Evolutionary conservation across 2,797 vertebrate species (phyloP).

Genomic region (Liparis tanakae): DNA sequence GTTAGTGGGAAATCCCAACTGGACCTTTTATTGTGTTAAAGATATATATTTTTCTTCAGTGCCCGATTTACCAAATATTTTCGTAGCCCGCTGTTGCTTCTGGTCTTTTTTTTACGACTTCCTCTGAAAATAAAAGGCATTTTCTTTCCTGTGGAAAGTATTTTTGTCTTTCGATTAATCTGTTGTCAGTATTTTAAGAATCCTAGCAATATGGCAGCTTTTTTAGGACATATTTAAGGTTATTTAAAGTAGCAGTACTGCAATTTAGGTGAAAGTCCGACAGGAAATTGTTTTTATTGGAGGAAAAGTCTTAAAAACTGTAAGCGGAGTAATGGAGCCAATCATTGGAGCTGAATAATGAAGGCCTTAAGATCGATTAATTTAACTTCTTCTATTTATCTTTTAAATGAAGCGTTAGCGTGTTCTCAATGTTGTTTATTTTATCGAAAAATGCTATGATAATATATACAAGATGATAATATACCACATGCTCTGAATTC

Average conservation of each 20-base stretch:
- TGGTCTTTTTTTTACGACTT: conserved; percentile 54
- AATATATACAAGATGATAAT: too few species aligned
- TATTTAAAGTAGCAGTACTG: background rate
- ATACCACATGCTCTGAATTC: too few species aligned
- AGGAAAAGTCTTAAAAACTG: background rate
- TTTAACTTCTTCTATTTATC: too few species aligned
- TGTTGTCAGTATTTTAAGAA: background rate
- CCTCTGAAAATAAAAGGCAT: conserved; percentile 25
- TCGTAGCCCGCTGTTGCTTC: conserved; percentile 24
- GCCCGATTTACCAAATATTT: conserved; percentile 46
- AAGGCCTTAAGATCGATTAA: background rate
- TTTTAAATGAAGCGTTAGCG: too few species aligned
- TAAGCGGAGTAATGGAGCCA: background rate
- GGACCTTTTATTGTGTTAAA: conserved; percentile 58
- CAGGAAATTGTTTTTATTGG: background rate
- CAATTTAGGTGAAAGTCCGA: background rate
- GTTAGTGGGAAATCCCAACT: conserved; percentile 65
- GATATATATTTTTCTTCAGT: conserved; percentile 55
- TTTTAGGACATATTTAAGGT: background rate
- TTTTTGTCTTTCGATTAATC: conserved; percentile 28
- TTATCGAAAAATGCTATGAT: too few species aligned
- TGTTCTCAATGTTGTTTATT: too few species aligned
- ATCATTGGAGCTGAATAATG: background rate
- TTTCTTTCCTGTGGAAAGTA: conserved; percentile 38
- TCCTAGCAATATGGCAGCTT: too few species aligned